Evolutionary conservation across 2,797 vertebrate genomes (phyloP).

Genomic region (Liparis tanakae): DNA sequence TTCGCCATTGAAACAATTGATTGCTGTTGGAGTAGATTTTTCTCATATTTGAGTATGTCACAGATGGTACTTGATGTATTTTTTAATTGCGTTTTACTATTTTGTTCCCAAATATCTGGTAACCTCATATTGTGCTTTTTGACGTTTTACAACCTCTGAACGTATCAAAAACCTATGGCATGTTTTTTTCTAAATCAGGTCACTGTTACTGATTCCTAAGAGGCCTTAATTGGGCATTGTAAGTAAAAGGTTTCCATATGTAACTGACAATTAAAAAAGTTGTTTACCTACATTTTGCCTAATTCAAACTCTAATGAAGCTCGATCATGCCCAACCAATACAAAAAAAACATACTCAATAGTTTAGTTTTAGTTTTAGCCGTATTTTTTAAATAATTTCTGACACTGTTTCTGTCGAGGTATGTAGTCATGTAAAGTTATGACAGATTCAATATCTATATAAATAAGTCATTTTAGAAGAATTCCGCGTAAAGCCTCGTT

Average conservation of each 20-base stretch:
- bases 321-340: neutral
- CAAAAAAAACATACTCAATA: neutral
- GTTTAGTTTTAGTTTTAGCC: neutral
- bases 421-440: neutral
- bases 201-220: slow-evolving; percentile 20
- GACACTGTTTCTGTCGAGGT: neutral
- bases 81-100: neutral
- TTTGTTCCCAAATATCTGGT: neutral
- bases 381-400: neutral
- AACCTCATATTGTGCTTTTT: slow-evolving; percentile 7
- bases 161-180: slow-evolving; percentile 5
- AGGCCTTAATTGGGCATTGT: neutral
- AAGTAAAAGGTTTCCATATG: slow-evolving; percentile 17
- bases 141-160: slow-evolving; percentile 1
- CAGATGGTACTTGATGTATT: slow-evolving; percentile 7
- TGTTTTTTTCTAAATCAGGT: neutral
- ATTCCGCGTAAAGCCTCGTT: slow-evolving; percentile 1
- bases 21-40: neutral
- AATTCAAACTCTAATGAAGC: neutral
- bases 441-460: neutral
- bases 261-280: neutral
- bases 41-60: neutral
- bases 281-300: neutral
- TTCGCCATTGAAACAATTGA: slow-evolving; percentile 15
- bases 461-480: slow-evolving; percentile 1